These are phyloP conservation scores for Apostichopus parvimensis DNA, from an alignment of 35 echinoderm and acorn worm genomes.

Conservation along the genomic window DNA sequence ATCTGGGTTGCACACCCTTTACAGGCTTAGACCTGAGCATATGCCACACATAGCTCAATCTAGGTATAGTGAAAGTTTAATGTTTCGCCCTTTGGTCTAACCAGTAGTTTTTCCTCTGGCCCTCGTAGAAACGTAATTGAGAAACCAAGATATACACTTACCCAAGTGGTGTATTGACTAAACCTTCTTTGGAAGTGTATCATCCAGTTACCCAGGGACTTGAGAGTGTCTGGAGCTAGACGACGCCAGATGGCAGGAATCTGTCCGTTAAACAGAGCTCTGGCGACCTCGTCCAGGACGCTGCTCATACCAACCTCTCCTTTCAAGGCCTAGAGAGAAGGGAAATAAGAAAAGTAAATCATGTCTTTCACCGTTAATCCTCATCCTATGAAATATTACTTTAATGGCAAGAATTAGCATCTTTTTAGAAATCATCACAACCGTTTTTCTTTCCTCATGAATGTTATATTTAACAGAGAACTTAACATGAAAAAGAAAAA, in stretches of 20 bases:
- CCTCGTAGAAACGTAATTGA: background rate
- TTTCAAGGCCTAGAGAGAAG: slow-evolving; percentile 80
- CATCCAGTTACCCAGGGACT: slow-evolving; percentile 98
- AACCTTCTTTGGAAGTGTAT: slow-evolving; percentile 86
- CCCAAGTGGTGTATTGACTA: slow-evolving; percentile 89
- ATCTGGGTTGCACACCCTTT: no score
- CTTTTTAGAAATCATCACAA: no score
- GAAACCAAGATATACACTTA: slow-evolving; percentile 20
- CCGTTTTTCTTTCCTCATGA: no score
- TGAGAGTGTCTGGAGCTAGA: slow-evolving; percentile 91
- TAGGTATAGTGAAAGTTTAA: no score
- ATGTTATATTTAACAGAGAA: no score
- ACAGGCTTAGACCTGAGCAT: no score
- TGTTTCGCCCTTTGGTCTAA: no score
- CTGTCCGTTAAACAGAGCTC: slow-evolving; percentile 93
- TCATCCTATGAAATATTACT: no score
- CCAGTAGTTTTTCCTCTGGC: no score
- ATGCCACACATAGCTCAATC: background rate
- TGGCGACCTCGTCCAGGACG: slow-evolving; percentile 84
- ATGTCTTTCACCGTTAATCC: background rate
- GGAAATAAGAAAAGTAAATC: background rate
- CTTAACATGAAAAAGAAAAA: no score
- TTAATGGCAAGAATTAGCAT: no score
- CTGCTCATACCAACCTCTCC: slow-evolving; percentile 99
- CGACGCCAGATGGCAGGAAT: slow-evolving; percentile 87